Evolutionary conservation across 2,888 invertebrate species (phyloP), one percentile per base, ranked within the genome.

Genomic region (Nomada ferruginata): DNA sequence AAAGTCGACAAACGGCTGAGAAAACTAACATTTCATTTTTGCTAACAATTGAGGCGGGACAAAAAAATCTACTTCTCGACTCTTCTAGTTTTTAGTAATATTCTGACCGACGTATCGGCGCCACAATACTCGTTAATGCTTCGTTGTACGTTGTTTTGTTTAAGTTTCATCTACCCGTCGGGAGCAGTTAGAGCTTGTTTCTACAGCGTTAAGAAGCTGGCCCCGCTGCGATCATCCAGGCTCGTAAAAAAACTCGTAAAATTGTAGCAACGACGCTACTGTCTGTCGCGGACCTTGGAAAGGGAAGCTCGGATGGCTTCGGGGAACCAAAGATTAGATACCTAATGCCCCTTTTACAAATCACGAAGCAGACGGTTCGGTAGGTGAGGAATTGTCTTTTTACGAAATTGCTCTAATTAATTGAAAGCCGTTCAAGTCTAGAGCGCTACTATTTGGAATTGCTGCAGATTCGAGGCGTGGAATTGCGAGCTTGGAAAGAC

Each of bases 51-150:
- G n/a, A 63, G 1, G 5, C 2, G 3, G 29, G 23, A n/a, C 7
- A 57, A 57, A 20, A 11, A 23, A 13, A 23, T 7, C 13, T 23
- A 42, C 13, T 3, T 3, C 23, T 42, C 18, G 29, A 2, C 23
- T 52, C 2, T 52, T 26, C 36, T n/a, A 7, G 9, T 47, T 13
- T n/a, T 57, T 15, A n/a, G 2, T 61, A 75, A 79, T 72, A 69
- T 75, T 59, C 68, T 36, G 71, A 65, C 73, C 87, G 76, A 77
- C 83, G 65, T 82, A 86, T 84, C 65, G 90, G 88, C 90, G 89
- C 90, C 90, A 76, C 86, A 88, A 84, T 80, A 66, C 86, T 87
- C 88, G 87, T 90, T 89, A 87, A 86, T 63, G 81, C 69, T 82
- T 85, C 85, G 74, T 36, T 70, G 55, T n/a, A 59, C 50, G 64